Evolutionary conservation across 2,797 vertebrate genomes (phyloP), one percentile per base, ranked within the genome.

Genomic region (Martes flavigula): DNA sequence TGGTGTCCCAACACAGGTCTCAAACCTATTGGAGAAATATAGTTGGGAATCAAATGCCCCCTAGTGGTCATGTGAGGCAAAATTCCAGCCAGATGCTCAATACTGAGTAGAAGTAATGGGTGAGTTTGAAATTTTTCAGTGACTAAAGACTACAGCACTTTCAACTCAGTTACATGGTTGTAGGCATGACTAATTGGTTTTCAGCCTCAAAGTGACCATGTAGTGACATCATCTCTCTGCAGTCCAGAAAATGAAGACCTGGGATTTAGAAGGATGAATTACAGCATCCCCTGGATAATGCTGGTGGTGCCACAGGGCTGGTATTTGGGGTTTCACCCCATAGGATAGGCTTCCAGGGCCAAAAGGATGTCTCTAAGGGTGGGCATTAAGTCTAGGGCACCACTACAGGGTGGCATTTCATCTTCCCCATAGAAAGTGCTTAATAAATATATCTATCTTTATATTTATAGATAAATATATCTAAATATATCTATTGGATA

Each of bases 41-140:
- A 96, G 81, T 82, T 88, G 60, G 70, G 60, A 81, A 94, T n/a
- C 68, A 97, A 96, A 89, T 95, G 96, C 97, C 95, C 93, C 96
- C 97, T 96, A 91, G 96, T 96, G 96, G 87, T 79, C 30, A 30
- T 8, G 14, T 46, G 94, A 93, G 66, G 87, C 64, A 94, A 91
- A 68, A 54, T 84, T 95, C 58, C 54, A 84, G 58, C 25, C 58
- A 70, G 27, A 27, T 9, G 38, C 38, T 87, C 56, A 78, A 48
- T 25, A 17, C 14, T 51, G 43, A 27, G 9, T n/a, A 25, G 58
- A 88, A 87, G 30, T 1, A n/a, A 56, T 4, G 85, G 11, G 14
- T 38, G 88, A 62, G 27, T 48, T 66, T n/a, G 89, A n/a, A 40
- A 92, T 46, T 51, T 89, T 73, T 54, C 58, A 77, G 0, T 40